Percentiles rank a stretch among this genome's conserved stretches.
phyloP scores from a whole-genome alignment of 2,888 invertebrate genomes.

The Lasioglossum malachurum region DNA sequence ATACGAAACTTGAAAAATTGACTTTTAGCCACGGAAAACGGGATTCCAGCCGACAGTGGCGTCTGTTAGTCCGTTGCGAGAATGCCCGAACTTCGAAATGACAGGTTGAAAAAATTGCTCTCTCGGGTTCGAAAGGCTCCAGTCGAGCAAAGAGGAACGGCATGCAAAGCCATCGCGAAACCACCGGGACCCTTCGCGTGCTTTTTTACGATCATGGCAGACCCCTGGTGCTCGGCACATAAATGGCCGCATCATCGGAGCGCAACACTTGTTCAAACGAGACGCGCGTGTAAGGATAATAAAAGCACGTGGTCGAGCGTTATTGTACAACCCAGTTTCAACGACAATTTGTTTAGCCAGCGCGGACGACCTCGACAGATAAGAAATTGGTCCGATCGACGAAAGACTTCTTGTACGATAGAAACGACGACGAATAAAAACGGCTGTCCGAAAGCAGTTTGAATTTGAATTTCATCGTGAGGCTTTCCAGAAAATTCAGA shows the following conservation, averaged over 20 bases:
- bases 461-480: too few species aligned
- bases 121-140: neutral
- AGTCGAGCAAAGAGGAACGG: neutral
- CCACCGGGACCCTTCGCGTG: constrained; percentile 14
- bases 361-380: constrained; percentile 1
- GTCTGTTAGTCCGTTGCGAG: neutral
- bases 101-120: neutral
- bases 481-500: too few species aligned
- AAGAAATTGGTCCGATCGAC: neutral
- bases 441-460: too few species aligned
- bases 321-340: neutral
- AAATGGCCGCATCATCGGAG: constrained; percentile 44
- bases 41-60: too few species aligned
- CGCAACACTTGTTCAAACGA: constrained; percentile 54
- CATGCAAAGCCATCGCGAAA: neutral
- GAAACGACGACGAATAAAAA: too few species aligned
- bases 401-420: neutral
- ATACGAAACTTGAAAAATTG: too few species aligned
- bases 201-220: constrained; percentile 17
- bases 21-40: too few species aligned
- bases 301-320: constrained; percentile 38
- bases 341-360: constrained; percentile 33
- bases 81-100: neutral
- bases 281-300: constrained; percentile 28
- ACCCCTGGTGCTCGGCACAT: constrained; percentile 14